Base-by-base conservation (phyloP, 2,113 vertebrate genomes). In the Alethe castanea region DNA sequence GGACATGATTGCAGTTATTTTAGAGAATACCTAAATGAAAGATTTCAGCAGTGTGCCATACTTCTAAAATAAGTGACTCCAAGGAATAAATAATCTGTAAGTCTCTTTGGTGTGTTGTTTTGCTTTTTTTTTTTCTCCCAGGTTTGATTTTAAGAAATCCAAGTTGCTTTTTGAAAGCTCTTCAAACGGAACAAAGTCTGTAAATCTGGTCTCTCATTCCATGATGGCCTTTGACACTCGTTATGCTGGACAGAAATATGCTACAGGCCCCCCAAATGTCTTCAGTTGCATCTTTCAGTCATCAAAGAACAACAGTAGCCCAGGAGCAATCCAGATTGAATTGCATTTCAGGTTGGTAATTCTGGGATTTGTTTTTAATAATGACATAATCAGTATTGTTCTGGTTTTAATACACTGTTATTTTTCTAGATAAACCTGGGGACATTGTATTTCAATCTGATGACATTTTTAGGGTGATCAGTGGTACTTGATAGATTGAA, bases 71-170 rank as follows among this genome's bases (percentile, higher is more conserved):
- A 48, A 74, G 6, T 33, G 9, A 26, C 73, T 56, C n/a, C 14
- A 47, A 54, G 57, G n/a, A 64, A 38, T 36, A 62, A 54, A n/a
- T 69, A 48, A 81, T 72, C 24, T 70, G 3, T 17, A 36, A 64
- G 28, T 44, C 29, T 71, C 29, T 61, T 40, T 14, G 14, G 6
- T 73, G 22, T 78, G 44, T 25, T 38, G 24, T 19, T 90, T 65
- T 74, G 64, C 31, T 81, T 92, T 95, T 59, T 83, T 83, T 35
- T 35, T 2, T 76, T 88, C 80, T 71, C 5, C 71, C 85, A 99
- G 99, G 96, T 99, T 99, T 96, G 99, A 99, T 97, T 99, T 99
- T 94, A 99, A 99, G 98, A 99, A 99, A 96, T 99, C 99, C 70
- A 99, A 99, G 96, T 95, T 99, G 91, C 98, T 99, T 57, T 99